Evolutionary conservation across 2,113 vertebrate genomes (phyloP), one percentile per base, ranked within the genome.

Genomic region (Meleagris gallopavo): DNA sequence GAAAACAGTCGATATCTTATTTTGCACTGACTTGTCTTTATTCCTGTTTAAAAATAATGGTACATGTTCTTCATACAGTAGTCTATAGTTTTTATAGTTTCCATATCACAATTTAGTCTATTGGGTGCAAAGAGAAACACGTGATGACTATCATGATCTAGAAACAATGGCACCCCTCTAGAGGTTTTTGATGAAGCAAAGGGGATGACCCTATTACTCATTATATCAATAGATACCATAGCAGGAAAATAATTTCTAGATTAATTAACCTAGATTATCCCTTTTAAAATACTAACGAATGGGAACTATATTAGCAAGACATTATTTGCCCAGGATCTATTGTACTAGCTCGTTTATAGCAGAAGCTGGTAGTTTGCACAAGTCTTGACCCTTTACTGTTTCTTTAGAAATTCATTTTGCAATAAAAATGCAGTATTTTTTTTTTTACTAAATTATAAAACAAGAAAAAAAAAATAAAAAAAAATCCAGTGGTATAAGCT

Each of bases 331-430:
- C 18, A 25, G 30, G 21, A 72, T 90, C 46, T 34, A 79, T 24
- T 38, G 67, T 30, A 24, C 13, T 65, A 75, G 54, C 40, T 87
- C 46, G 5, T 76, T 95, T 88, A 55, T 76, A 83, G 29, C 10
- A 89, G 76, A 95, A 94, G 15, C 10, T 40, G 19, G 46, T 81
- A 43, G 38, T 34, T 30, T 78, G 54, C 52, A 78, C 36, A 80
- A 54, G 64, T 89, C 83, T 74, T 50, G 70, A 86, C 27, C 6
- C 5, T 73, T 58, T 54, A 52, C 72, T 83, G 58, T 46, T 83
- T 88, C 77, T 67, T 57, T 93, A 62, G 27, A 95, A 91, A 36
- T 64, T 89, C 54, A 17, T 25, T 87, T 87, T 18, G 36, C 80
- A n/a, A 83, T 81, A 82, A 79, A 87, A 64, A 80, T 19, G 40